Percentiles rank a stretch among this genome's conserved stretches.
These are phyloP conservation scores for Lasiommata megera DNA, from an alignment of 2,888 invertebrate species.

Conservation along the genomic window DNA sequence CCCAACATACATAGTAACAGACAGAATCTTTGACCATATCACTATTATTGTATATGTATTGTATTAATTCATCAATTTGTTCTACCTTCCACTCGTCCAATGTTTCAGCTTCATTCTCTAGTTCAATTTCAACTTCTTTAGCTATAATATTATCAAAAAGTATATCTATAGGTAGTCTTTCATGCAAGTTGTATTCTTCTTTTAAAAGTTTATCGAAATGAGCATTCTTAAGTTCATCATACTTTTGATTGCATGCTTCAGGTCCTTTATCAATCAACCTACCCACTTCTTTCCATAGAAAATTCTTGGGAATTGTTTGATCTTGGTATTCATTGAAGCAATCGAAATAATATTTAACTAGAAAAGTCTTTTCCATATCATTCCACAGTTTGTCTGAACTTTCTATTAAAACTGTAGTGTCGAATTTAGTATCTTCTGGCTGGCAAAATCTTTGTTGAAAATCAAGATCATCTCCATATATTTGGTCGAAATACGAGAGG, in stretches of 20 bases:
- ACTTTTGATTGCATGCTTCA: constrained; percentile 55
- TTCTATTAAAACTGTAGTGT: constrained; percentile 17
- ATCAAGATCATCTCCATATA: constrained; percentile 55
- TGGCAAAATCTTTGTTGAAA: constrained; percentile 48
- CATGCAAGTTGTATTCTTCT: constrained; percentile 49
- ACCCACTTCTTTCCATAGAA: constrained; percentile 70
- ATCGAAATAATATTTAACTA: constrained; percentile 68
- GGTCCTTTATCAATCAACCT: constrained; percentile 58
- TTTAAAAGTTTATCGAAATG: constrained; percentile 53
- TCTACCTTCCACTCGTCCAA: constrained; percentile 45
- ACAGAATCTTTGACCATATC: constrained; percentile 63
- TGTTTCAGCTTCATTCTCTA: constrained; percentile 32
- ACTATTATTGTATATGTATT: constrained; percentile 60
- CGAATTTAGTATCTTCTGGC: constrained; percentile 8
- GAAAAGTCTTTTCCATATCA: constrained; percentile 55
- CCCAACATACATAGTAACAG: constrained; percentile 66
- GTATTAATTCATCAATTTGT: constrained; percentile 55
- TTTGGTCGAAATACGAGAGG: constrained; percentile 60
- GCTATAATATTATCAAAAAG: constrained; percentile 64
- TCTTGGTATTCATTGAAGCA: constrained; percentile 69
- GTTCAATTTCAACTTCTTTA: constrained; percentile 49
- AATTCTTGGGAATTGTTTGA: constrained; percentile 61
- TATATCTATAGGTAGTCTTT: constrained; percentile 55
- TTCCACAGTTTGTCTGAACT: constrained; percentile 47
- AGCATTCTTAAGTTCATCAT: constrained; percentile 45